Evolutionary conservation across 2,888 invertebrate species (phyloP).

Genomic region (Nemotelus nigrinus): DNA sequence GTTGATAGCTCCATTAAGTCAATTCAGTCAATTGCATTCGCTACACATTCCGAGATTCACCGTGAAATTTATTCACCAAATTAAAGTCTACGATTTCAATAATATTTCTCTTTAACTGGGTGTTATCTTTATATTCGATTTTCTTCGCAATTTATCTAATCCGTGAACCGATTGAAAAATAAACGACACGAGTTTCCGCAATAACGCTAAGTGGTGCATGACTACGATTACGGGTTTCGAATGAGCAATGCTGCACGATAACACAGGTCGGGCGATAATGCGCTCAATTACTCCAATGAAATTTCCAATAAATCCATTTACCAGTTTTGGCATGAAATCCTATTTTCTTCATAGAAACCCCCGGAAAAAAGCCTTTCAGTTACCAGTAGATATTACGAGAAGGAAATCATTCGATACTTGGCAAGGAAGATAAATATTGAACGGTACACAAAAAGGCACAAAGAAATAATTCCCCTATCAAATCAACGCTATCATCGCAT

Average conservation of each 20-base stretch:
- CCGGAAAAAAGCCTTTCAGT: not conserved
- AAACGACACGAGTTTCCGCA: slow-evolving; percentile 28
- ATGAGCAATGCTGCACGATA: slow-evolving; percentile 24
- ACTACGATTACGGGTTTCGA: not conserved
- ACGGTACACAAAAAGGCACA: slow-evolving; percentile 2
- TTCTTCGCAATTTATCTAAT: slow-evolving; percentile 27
- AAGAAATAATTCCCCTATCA: slow-evolving; percentile 29
- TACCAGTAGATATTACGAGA: not conserved
- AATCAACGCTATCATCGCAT: slow-evolving; percentile 37
- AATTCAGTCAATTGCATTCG: too few relatives aligned
- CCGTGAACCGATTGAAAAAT: slow-evolving; percentile 36
- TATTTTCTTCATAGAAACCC: slow-evolving; percentile 11
- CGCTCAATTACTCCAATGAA: slow-evolving; percentile 42
- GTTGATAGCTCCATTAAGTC: too few relatives aligned
- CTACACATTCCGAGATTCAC: not conserved
- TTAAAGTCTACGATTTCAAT: not conserved
- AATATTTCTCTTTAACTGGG: not conserved
- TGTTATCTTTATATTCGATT: slow-evolving; percentile 24
- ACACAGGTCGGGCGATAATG: slow-evolving; percentile 41
- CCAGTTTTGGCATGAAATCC: slow-evolving; percentile 40
- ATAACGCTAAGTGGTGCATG: slow-evolving; percentile 35
- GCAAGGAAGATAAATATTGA: not conserved
- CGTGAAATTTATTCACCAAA: slow-evolving; percentile 20
- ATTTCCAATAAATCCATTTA: slow-evolving; percentile 42
- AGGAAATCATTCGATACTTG: slow-evolving; percentile 24